These are phyloP conservation scores for Aphrocallistes beatrix DNA, from an alignment of 37 sponge, comb jelly and placozoan species.

Conservation along the genomic window DNA sequence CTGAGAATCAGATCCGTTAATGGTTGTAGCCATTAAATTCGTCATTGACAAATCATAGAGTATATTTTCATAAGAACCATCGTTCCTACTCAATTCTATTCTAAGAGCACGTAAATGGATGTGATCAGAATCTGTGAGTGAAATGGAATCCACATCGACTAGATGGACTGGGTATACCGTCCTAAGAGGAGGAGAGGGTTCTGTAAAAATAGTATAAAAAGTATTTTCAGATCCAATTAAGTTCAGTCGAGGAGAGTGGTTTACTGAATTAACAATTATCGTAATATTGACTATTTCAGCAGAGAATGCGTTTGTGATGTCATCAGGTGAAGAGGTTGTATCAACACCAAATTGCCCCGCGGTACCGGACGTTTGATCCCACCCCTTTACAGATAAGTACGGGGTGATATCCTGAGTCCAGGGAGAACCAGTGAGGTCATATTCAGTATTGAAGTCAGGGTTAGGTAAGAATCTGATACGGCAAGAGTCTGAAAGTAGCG, in stretches of 20 bases:
- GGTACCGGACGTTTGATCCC: constrained; percentile 52
- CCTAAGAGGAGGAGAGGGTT: constrained; percentile 55
- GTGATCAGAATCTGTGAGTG: constrained; percentile 59
- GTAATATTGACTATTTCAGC: constrained; percentile 32
- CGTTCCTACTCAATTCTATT: constrained; percentile 30
- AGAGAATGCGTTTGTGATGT: constrained; percentile 65
- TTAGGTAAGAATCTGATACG: constrained; percentile 52
- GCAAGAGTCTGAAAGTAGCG: constrained; percentile 40
- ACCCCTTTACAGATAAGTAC: constrained; percentile 52
- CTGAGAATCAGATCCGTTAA: not conserved
- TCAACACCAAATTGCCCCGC: constrained; percentile 47
- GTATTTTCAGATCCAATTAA: constrained; percentile 21
- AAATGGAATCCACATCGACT: constrained; percentile 22
- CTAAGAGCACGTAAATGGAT: constrained; percentile 23
- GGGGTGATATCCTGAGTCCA: constrained; percentile 42
- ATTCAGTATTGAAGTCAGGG: constrained; percentile 56
- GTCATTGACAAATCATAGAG: constrained; percentile 39
- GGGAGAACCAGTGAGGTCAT: constrained; percentile 36
- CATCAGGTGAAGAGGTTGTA: constrained; percentile 52
- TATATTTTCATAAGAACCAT: constrained; percentile 34
- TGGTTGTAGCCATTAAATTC: constrained; percentile 13
- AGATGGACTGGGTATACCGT: constrained; percentile 43
- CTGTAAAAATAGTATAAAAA: constrained; percentile 35
- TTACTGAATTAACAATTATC: constrained; percentile 32
- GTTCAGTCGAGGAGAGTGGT: constrained; percentile 39